Evolutionary conservation across 1,140 invertebrate species (phyloP), one percentile per base, ranked within the genome.

Genomic region (Anastrepha obliqua): DNA sequence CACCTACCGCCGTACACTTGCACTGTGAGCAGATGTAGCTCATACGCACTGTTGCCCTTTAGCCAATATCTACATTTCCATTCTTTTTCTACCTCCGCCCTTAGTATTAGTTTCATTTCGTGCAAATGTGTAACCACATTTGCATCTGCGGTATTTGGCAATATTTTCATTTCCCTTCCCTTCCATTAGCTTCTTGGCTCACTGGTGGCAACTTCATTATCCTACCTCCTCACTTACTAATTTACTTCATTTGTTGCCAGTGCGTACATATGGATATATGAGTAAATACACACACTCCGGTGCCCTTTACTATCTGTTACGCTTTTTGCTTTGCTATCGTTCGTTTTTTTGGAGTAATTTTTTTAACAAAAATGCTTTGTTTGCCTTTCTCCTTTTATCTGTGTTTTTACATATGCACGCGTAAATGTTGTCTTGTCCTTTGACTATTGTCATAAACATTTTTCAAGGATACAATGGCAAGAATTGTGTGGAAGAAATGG

Each of bases 401-500:
- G 29, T 29, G 3, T 67, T 6, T 67, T 67, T 20, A 8, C 29
- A 67, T 39, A 74, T 17, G 39, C 42, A 15, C 39, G 51, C 51
- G 5, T 55, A 8, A 11, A 8, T 55, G 51, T 42, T 74, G 39
- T 74, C 2, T 74, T 74, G 13, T 74, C 67, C 67, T 74, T 74
- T 74, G 67, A 29, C 81, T 58, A 85, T 60, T 85, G 81, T 58
- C 47, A 58, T 58, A 85, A 85, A 59, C 58, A 58, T 20, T 42
- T 85, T 85, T 85, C 81, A 59, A 85, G 81, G 81, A 85, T 85
- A 59, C 58, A 59, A 85, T 85, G 47, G 20, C 29, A 42, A 85
- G 47, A 85, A 85, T 58, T 85, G 81, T 47, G 81, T 85, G 81
- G 39, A 85, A 85, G 4, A 58, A 85, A 55, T 85, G n/a, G 58